Percentiles rank a stretch among this genome's conserved stretches.
Conservation (phyloP, 2,113 vertebrate genomes). For the Phylloscopus whistleri region DNA sequence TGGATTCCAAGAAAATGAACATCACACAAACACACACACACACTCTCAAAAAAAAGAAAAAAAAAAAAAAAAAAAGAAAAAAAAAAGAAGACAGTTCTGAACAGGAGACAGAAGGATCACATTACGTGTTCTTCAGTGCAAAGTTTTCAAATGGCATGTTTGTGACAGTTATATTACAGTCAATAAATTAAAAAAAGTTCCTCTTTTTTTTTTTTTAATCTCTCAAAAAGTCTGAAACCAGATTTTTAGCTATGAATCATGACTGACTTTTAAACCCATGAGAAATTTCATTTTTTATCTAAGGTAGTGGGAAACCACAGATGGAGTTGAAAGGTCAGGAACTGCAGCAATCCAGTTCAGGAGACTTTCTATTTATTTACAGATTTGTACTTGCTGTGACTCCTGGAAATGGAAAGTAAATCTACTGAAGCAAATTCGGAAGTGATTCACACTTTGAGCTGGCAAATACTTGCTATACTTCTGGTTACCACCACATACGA, state of each 20-base stretch:
- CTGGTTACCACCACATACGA: not conserved
- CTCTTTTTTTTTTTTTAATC: not conserved
- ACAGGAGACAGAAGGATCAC: not conserved
- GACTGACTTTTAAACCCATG: not conserved
- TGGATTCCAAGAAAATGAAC: not conserved
- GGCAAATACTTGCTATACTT: not conserved
- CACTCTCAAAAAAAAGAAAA: not conserved
- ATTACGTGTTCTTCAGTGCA: not conserved
- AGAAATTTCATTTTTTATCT: not conserved
- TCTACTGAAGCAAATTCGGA: not conserved
- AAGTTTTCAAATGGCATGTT: not conserved
- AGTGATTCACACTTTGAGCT: not conserved
- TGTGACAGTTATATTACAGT: not conserved
- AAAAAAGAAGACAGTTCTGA: not conserved
- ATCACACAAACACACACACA: rapidly evolving
- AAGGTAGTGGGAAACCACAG: not conserved
- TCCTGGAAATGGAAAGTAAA: not conserved
- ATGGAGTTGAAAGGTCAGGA: not conserved
- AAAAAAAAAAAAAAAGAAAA: not conserved
- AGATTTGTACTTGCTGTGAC: not conserved
- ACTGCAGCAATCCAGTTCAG: not conserved
- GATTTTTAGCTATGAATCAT: not conserved
- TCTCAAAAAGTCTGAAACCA: not conserved
- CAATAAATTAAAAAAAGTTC: not conserved
- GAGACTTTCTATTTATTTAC: not conserved